Conservation (phyloP, 2,113 vertebrate species). For the Maccullochella peelii region DNA sequence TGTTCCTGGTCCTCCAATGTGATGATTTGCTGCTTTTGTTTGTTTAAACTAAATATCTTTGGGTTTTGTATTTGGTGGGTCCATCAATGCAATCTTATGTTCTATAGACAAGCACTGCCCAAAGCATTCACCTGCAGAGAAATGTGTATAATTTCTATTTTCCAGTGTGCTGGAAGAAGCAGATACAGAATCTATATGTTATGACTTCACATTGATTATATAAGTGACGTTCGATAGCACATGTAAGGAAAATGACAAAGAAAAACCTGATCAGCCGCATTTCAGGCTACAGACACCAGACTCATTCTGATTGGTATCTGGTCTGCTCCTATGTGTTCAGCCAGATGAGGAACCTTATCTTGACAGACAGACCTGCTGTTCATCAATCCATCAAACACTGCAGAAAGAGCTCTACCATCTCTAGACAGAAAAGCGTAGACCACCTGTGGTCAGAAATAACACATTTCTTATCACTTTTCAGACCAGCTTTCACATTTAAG, state of each 20-base stretch:
- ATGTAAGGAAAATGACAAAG: slow-evolving; percentile 2
- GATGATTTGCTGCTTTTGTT: not conserved
- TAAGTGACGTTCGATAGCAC: slow-evolving; percentile 7
- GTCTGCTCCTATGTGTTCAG: slow-evolving; percentile 10
- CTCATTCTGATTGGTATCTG: slow-evolving; percentile 60
- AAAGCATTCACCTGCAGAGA: not conserved
- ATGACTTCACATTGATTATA: not conserved
- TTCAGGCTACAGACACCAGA: slow-evolving; percentile 39
- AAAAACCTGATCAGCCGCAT: slow-evolving; percentile 13
- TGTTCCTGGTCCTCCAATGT: not conserved
- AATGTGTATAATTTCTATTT: not conserved
- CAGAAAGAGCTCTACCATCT: slow-evolving; percentile 41
- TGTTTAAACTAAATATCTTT: not conserved
- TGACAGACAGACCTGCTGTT: slow-evolving; percentile 63
- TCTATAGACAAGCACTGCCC: not conserved
- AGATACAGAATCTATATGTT: not conserved
- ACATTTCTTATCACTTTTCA: slow-evolving; percentile 17
- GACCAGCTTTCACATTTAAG: slow-evolving; percentile 7
- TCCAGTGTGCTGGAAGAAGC: not conserved
- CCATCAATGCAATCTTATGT: not conserved
- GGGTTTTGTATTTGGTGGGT: not conserved
- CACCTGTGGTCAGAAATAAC: slow-evolving; percentile 32
- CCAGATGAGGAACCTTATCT: slow-evolving; percentile 60
- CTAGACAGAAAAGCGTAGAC: not conserved
- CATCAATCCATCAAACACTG: slow-evolving; percentile 58